These are phyloP conservation scores for Oscheius onirici DNA, from an alignment of 2,888 invertebrate genomes.

Conservation along the genomic window DNA sequence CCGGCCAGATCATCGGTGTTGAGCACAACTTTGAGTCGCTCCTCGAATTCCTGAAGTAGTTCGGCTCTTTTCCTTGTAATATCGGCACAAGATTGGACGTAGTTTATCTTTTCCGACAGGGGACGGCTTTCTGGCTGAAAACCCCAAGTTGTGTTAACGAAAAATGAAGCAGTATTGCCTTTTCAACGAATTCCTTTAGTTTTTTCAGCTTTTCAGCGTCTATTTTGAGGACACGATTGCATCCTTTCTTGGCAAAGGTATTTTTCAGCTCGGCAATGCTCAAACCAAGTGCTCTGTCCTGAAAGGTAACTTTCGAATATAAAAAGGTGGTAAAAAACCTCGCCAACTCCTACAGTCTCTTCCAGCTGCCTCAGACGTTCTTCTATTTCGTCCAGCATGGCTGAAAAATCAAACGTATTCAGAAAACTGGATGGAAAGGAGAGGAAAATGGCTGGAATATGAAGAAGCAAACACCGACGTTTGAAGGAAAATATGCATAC, in stretches of 20 bases:
- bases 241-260: conserved; percentile 17
- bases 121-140: conserved; percentile 23
- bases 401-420: neutral
- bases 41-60: conserved; percentile 16
- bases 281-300: conserved; percentile 1
- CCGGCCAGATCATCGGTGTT: conserved; percentile 10
- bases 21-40: neutral
- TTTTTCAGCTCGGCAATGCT: neutral
- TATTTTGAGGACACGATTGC: conserved; percentile 16
- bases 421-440: no score
- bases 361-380: neutral
- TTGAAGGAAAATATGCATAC: no score
- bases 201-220: neutral
- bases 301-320: neutral
- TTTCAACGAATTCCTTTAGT: conserved; percentile 13
- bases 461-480: no score
- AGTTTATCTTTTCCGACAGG: conserved; percentile 15
- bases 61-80: neutral
- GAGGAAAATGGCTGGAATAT: no score
- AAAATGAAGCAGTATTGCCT: neutral
- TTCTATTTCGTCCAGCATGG: conserved; percentile 3
- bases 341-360: neutral
- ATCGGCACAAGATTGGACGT: conserved; percentile 6
- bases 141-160: neutral
- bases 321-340: neutral